These are phyloP conservation scores for Junco hyemalis DNA, from an alignment of 2,113 vertebrate species.

Conservation along the genomic window DNA sequence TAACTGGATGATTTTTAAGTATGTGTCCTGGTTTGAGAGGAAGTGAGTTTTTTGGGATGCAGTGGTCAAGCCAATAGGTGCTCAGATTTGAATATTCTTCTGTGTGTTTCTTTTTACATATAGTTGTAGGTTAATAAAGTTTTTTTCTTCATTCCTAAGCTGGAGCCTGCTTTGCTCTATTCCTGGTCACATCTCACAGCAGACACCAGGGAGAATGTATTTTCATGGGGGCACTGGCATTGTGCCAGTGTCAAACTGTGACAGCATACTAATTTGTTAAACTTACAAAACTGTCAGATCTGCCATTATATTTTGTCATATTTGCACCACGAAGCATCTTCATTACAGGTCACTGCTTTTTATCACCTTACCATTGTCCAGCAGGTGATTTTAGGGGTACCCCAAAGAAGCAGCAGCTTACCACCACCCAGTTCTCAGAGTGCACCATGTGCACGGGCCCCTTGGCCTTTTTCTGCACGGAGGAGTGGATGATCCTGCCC, in stretches of 20 bases:
- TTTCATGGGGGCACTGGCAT: too few species aligned
- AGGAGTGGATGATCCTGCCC: conserved; percentile 92
- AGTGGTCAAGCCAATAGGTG: too few species aligned
- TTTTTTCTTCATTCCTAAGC: too few species aligned
- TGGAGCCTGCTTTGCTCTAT: too few species aligned
- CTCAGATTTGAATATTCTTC: too few species aligned
- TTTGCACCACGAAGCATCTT: neutral
- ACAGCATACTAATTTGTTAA: neutral
- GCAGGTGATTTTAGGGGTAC: neutral
- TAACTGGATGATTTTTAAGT: neutral
- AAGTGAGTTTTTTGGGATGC: too few species aligned
- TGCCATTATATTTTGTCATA: neutral
- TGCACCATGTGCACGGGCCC: conserved; percentile 94
- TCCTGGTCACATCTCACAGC: too few species aligned
- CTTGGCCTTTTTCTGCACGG: conserved; percentile 89
- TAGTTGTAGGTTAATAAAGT: too few species aligned
- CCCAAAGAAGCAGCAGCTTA: conserved; percentile 39
- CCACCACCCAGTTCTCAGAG: conserved; percentile 99
- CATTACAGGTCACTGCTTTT: neutral
- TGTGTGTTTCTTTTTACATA: too few species aligned
- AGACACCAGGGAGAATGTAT: too few species aligned
- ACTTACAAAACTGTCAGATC: neutral
- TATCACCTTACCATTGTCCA: accelerated
- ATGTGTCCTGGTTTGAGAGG: too few species aligned
- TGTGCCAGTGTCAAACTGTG: too few species aligned